These are phyloP conservation scores for Alsophila aescularia DNA, from an alignment of 2,888 invertebrate genomes.

Conservation along the genomic window DNA sequence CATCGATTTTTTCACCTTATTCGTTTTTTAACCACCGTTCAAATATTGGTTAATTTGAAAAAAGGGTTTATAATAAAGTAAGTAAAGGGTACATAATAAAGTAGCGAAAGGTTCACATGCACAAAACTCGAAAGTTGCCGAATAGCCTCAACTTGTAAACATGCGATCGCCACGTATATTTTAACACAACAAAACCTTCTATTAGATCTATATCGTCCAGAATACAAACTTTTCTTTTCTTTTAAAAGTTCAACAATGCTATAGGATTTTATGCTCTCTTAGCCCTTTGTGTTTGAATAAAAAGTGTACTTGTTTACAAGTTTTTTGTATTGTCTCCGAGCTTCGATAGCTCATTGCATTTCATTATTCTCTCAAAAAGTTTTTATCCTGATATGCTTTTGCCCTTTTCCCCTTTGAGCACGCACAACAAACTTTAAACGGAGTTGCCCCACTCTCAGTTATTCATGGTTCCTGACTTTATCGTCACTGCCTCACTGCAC, in stretches of 20 bases:
- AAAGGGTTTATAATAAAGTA: no score
- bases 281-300: constrained; percentile 6
- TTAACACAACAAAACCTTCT: no score
- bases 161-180: no score
- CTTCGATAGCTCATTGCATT: background rate
- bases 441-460: background rate
- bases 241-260: constrained; percentile 15
- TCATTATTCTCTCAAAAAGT: background rate
- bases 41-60: no score
- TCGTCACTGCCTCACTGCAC: background rate
- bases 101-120: no score
- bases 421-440: no score
- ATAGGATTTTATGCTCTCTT: constrained; percentile 11
- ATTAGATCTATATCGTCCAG: background rate
- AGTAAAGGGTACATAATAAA: no score
- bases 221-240: constrained; percentile 12
- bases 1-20: no score
- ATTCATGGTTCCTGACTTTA: background rate
- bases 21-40: no score
- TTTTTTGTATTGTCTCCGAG: constrained; percentile 1
- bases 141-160: no score
- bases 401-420: no score
- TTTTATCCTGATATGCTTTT: background rate
- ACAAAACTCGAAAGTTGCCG: no score
- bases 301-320: constrained; percentile 2